Base-by-base conservation (phyloP, 1,140 invertebrate species). In the Drosophila azteca region DNA sequence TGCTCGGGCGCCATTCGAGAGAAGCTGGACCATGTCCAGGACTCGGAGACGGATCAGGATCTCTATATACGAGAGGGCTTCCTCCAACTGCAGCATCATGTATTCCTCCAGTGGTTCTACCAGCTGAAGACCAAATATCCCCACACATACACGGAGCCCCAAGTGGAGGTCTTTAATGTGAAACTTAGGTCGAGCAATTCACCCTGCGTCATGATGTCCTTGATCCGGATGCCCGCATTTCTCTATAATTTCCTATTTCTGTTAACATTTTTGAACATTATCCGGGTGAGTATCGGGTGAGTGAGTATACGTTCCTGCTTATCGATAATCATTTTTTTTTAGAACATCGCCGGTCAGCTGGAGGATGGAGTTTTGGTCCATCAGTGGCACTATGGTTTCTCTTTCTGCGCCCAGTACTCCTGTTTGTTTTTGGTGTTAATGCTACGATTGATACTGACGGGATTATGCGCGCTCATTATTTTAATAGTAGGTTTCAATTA, bases 311-410 rank as follows among this genome's bases (percentile, higher is more conserved):
- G 2, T 35, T 0, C 31, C 35, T 13, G 35, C 24, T 4, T 26
- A 26, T 5, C 24, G 24, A 4, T 26, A 26, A 26, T 26, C 17
- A 20, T n/a, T 17, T 3, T 22, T 22, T 13, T 3, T 20, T 20
- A 90, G 90, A 75, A 78, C 20, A 77, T 81, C 17, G 67, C 82
- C 1, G 57, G 50, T 6, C 90, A 90, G 39, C 46, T 72, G 3
- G 57, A 77, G 41, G 82, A 91, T 41, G 77, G 81, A 35, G 78
- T 85, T 6, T 63, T 77, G 68, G 78, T 66, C 3, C 90, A 91
- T 74, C 82, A 91, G 48, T 90, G 84, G 90, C 71, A 84, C 17
- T 90, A 91, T 41, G 90, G 90, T 0, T 84, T 66, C 49, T 43
- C 50, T 2, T 84, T 82, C 45, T 31, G 20, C 2, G 41, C 8